Evolutionary conservation across 2,888 invertebrate species (phyloP), one percentile per base, ranked within the genome.

Genomic region (Epistrophe eligans): DNA sequence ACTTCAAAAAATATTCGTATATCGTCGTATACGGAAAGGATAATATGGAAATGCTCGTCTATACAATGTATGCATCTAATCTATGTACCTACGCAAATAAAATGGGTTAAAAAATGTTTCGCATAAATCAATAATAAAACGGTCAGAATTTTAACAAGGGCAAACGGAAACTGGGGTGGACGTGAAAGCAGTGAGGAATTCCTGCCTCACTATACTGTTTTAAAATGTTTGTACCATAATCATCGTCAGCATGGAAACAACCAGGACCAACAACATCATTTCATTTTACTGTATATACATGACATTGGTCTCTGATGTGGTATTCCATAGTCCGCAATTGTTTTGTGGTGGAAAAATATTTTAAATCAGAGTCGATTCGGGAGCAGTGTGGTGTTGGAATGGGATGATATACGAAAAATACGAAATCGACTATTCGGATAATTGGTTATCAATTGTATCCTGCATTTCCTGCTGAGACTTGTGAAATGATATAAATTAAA

Each of bases 401-500:
- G 38, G 8, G 13, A 19, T 7, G 62, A n/a, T 9, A 28, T n/a
- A 45, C 64, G 64, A 28, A 64, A 45, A 64, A 50, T 50, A 50
- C 50, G 9, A 50, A 32, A 40, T 58, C 72, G 64, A 57, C 60
- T 50, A 62, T 62, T 64, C 77, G 72, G 48, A 52, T 79, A 79
- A 74, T 83, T 83, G 83, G 73, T 83, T 79, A 79, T 83, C 83
- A 79, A 79, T 84, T 74, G 74, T 50, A 74, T 60, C 19, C 64
- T 17, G 50, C 50, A 70, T 43, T 40, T 74, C 74, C 79, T 64
- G 74, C 70, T 76, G 73, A 79, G 73, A 70, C 52, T 52, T 48
- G 76, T 17, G 64, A 80, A 43, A 72, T 55, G 80, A 84, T 76
- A 80, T 84, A 80, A 79, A 84, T 84, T 79, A 74, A 83, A 79